These are phyloP conservation scores for Torymus aiolomorphi DNA, from an alignment of 2,888 invertebrate species.

Conservation along the genomic window DNA sequence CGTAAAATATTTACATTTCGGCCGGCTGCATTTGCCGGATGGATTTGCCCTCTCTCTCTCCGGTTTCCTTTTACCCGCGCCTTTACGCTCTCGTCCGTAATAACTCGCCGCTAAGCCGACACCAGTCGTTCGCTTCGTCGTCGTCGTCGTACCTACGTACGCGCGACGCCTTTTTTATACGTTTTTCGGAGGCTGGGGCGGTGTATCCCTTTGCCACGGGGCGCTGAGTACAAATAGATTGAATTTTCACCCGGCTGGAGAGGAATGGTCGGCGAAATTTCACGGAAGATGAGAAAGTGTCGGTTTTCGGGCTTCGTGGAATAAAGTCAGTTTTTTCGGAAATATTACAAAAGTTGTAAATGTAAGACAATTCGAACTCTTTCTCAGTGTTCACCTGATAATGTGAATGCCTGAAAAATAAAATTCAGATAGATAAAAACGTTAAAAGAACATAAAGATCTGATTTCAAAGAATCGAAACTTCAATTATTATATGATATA, in stretches of 20 bases:
- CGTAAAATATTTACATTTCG: slow-evolving; percentile 69
- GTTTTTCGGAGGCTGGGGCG: background rate
- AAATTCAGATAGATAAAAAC: too few relatives aligned
- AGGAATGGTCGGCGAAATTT: background rate
- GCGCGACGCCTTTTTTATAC: background rate
- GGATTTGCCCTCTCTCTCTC: slow-evolving; percentile 51
- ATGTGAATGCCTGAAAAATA: too few relatives aligned
- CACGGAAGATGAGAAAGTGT: too few relatives aligned
- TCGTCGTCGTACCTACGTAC: background rate
- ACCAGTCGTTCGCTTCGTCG: background rate
- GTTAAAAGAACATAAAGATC: too few relatives aligned
- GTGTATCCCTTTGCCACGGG: background rate
- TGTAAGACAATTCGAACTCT: too few relatives aligned
- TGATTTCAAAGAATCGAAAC: too few relatives aligned
- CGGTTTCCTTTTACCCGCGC: slow-evolving; percentile 3
- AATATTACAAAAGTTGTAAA: too few relatives aligned
- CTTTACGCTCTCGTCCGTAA: slow-evolving; percentile 32
- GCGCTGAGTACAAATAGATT: background rate
- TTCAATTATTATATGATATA: too few relatives aligned
- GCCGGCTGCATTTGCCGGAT: slow-evolving; percentile 63
- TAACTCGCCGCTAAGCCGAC: slow-evolving; percentile 25
- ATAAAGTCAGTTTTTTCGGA: background rate
- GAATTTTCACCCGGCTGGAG: background rate
- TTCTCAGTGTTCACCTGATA: too few relatives aligned
- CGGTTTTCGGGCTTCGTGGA: too few relatives aligned